Evolutionary conservation across 23 tunicate species (phyloP).

Genomic region (Diplosoma virens): DNA sequence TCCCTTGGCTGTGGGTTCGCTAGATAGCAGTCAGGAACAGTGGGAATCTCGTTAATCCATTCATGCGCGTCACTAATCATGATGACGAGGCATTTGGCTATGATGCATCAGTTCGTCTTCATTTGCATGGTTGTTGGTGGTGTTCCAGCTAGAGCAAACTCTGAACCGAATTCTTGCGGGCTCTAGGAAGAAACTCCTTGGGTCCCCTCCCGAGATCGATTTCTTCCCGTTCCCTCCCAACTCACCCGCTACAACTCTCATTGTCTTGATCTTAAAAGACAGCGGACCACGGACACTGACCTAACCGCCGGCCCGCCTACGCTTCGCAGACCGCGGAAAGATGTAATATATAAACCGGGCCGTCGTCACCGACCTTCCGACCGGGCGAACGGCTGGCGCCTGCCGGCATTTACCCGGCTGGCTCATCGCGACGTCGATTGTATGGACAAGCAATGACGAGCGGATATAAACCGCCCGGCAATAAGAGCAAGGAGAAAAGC

Average conservation of each 20-base stretch:
- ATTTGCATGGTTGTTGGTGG: background rate
- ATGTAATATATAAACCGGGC: too few relatives aligned
- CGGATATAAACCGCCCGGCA: too few relatives aligned
- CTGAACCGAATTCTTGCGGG: background rate
- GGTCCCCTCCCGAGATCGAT: constrained; percentile 6
- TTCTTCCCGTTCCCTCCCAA: background rate
- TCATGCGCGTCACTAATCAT: constrained; percentile 32
- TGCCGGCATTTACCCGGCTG: too few relatives aligned
- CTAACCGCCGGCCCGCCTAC: background rate
- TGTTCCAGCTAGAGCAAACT: background rate
- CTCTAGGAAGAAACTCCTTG: background rate
- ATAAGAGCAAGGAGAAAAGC: too few relatives aligned
- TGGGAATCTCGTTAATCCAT: constrained; percentile 49
- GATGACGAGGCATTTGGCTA: constrained; percentile 37
- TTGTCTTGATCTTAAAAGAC: background rate
- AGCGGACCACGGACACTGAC: background rate
- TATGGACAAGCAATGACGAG: too few relatives aligned
- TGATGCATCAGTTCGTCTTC: background rate
- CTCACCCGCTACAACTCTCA: background rate
- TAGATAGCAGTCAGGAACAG: constrained; percentile 42
- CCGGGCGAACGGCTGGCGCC: too few relatives aligned
- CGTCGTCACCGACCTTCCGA: too few relatives aligned
- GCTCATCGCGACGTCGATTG: too few relatives aligned
- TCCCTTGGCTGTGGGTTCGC: constrained; percentile 50
- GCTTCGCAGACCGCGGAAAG: background rate